Evolutionary conservation across 2,888 invertebrate species (phyloP).

Genomic region (Oligia strigilis): DNA sequence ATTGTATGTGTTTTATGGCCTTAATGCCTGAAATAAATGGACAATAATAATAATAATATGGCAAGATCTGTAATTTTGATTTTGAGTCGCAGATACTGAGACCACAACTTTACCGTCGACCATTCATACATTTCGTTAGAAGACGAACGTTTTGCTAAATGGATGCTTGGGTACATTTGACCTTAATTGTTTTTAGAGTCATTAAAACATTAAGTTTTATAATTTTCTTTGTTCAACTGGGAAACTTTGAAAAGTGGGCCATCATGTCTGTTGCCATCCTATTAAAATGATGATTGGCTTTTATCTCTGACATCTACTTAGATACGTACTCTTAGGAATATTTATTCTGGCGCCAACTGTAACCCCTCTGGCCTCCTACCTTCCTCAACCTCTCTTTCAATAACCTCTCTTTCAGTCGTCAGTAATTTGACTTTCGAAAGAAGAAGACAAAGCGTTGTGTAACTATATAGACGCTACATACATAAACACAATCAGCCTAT

Average conservation of each 20-base stretch:
- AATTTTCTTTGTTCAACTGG: constrained; percentile 38
- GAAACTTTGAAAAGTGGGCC: constrained; percentile 30
- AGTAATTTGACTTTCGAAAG: too few species aligned
- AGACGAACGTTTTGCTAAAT: constrained; percentile 55
- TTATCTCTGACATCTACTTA: not conserved
- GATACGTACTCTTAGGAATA: too few species aligned
- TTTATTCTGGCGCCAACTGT: too few species aligned
- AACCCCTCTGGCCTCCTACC: too few species aligned
- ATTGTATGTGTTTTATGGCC: too few species aligned
- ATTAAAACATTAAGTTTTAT: constrained; percentile 38
- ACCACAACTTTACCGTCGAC: constrained; percentile 23
- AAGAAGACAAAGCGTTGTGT: too few species aligned
- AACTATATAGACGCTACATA: too few species aligned
- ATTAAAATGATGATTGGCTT: constrained; percentile 5
- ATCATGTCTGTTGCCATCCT: constrained; percentile 14
- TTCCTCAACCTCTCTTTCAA: too few species aligned
- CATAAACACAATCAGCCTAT: too few species aligned
- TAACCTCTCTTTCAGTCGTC: too few species aligned
- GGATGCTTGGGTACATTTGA: constrained; percentile 43
- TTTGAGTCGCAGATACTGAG: not conserved
- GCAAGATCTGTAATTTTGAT: not conserved
- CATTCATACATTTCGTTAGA: constrained; percentile 53
- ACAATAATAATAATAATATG: too few species aligned
- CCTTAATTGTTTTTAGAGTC: constrained; percentile 55
- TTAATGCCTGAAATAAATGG: too few species aligned